Evolutionary conservation across 1,140 invertebrate genomes (phyloP), one percentile per base, ranked within the genome.

Genomic region (Drosophila bocki): DNA sequence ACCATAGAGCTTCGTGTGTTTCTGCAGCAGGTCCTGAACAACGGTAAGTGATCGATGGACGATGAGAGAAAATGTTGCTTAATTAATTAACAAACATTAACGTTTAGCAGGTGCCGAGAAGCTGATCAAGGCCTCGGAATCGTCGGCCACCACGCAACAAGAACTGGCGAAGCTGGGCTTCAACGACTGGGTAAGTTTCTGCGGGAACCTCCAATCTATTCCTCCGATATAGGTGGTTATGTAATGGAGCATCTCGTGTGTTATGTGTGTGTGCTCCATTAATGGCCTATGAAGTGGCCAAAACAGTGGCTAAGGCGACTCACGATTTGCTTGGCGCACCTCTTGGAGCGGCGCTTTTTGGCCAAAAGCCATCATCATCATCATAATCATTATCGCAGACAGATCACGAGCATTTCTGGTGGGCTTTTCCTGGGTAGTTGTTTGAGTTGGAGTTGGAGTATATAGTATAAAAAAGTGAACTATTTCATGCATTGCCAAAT

Each of bases 1-100:
- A 96, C 97, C 15, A 93, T 97, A 32, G 98, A 99, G 93, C 94
- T 99, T 57, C 95, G 97, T 15, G 96, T 96, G 26, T 99, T 99
- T 94, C 94, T 99, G 56, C 96, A 97, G 84, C 96, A 96, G 92
- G 97, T 99, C 32, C 95, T 94, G 19, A 94, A 94, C 67, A 93
- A 93, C 64, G 95, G 91, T 78, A 72, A 80, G 81, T 75, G 19
- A 11, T 44, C 22, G 17, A 35, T 33, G 1, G 2, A 5, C 26
- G 41, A 37, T 22, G 57, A 47, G 41, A 8, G 47, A 32, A 13
- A 51, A 8, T 45, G 26, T 6, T 12, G 22, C 12, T 8, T n/a
- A 60, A 76, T 48, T 41, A 57, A 26, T 48, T 42, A 9, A 35
- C 32, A n/a, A 54, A 54, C 35, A 26, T 37, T 45, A 3, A 33